Conservation (phyloP, 1,140 invertebrate genomes). For the Hestina assimilis region DNA sequence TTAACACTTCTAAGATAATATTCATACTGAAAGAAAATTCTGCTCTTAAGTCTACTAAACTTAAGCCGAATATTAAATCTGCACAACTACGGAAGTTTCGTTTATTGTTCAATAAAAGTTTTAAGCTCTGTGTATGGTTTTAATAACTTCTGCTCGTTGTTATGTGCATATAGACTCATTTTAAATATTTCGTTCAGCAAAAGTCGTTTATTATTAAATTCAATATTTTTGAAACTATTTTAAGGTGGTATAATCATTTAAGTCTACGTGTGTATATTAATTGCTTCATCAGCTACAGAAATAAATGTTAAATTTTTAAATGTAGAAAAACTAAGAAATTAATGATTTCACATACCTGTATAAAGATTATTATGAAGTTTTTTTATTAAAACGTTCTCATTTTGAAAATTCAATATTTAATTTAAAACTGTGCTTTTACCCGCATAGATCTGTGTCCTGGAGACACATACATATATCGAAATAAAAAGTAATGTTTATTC, state of each 20-base stretch:
- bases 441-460: too few relatives aligned
- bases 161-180: background rate
- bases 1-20: too few relatives aligned
- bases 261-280: background rate
- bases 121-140: background rate
- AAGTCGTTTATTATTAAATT: background rate
- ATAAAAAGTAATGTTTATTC: too few relatives aligned
- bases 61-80: conserved; percentile 4
- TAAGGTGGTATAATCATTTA: too few relatives aligned
- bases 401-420: too few relatives aligned
- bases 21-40: too few relatives aligned
- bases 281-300: background rate
- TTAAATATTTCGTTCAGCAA: background rate
- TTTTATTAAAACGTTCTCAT: too few relatives aligned
- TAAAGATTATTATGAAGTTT: too few relatives aligned
- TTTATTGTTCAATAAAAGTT: conserved; percentile 3
- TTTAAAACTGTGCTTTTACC: too few relatives aligned
- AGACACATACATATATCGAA: too few relatives aligned
- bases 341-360: too few relatives aligned
- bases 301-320: conserved; percentile 31
- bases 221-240: background rate
- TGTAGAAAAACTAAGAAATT: too few relatives aligned
- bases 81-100: background rate
- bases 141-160: background rate
- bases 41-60: background rate